Percentiles rank a stretch among this genome's conserved stretches.
These are phyloP conservation scores for Bimastos eiseni DNA, from an alignment of 2,888 invertebrate genomes.

Conservation along the genomic window DNA sequence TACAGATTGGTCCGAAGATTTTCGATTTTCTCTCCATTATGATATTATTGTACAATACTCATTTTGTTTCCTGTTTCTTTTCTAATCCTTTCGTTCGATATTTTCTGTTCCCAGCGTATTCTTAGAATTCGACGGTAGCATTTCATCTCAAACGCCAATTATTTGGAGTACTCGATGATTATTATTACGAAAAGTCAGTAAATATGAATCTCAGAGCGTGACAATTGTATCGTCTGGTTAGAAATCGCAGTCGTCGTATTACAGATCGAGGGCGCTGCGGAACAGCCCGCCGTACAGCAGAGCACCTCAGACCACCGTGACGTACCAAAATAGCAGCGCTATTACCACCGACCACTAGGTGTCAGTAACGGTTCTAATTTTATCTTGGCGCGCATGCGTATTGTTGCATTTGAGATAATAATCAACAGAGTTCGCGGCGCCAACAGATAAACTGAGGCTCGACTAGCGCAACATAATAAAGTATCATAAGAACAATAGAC, in stretches of 20 bases:
- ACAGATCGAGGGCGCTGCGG: neutral
- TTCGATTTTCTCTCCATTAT: too few relatives aligned
- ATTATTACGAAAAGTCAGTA: neutral
- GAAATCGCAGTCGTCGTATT: neutral
- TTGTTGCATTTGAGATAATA: conserved; percentile 5
- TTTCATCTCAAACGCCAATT: too few relatives aligned
- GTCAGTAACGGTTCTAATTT: conserved; percentile 8
- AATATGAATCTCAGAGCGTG: neutral
- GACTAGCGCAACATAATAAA: neutral
- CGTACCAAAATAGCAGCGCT: neutral
- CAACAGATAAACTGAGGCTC: neutral
- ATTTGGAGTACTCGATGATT: too few relatives aligned
- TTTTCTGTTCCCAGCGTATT: too few relatives aligned
- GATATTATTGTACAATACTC: too few relatives aligned
- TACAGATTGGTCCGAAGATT: too few relatives aligned
- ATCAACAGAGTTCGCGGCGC: neutral
- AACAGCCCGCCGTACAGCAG: neutral
- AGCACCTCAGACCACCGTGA: neutral
- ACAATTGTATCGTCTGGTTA: neutral
- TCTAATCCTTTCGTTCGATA: too few relatives aligned
- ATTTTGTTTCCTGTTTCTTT: too few relatives aligned
- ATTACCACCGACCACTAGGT: neutral
- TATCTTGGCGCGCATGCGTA: neutral
- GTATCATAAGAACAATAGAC: neutral
- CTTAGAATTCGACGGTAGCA: too few relatives aligned